Percentiles rank a stretch among this genome's conserved stretches.
phyloP scores from a whole-genome alignment of 2,797 vertebrate species.

The Liasis olivaceus region DNA sequence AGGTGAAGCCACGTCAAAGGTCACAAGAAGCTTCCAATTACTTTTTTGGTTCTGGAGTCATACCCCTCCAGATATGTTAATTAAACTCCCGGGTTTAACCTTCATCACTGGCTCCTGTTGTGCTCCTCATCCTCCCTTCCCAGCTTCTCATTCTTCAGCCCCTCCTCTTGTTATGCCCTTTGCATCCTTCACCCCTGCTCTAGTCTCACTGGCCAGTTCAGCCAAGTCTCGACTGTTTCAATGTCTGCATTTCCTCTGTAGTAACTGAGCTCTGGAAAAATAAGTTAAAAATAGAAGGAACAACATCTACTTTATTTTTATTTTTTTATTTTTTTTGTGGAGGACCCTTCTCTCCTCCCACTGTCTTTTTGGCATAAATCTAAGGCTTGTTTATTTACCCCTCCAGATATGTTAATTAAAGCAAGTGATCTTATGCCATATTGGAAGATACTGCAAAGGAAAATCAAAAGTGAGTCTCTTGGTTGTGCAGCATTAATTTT shows the following conservation, averaged over 20 bases:
- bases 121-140: neutral
- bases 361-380: neutral
- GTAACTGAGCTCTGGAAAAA: neutral
- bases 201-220: neutral
- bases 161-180: neutral
- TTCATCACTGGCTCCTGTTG: neutral
- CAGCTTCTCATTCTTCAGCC: neutral
- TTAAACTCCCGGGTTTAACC: neutral
- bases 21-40: neutral
- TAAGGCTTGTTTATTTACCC: neutral
- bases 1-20: too few relatives aligned
- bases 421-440: conserved; percentile 21
- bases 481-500: neutral
- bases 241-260: neutral
- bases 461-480: neutral
- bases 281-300: neutral
- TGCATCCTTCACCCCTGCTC: neutral
- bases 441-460: conserved; percentile 13
- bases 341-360: neutral
- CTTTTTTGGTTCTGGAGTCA: neutral
- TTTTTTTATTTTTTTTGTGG: neutral
- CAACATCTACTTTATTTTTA: neutral
- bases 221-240: neutral
- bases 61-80: too few relatives aligned
- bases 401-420: neutral